A percentile compares a stretch with the other conserved stretches of the same genome.
Conservation (phyloP, 2,797 vertebrate species). For the Cyprinodon diabolis region DNA sequence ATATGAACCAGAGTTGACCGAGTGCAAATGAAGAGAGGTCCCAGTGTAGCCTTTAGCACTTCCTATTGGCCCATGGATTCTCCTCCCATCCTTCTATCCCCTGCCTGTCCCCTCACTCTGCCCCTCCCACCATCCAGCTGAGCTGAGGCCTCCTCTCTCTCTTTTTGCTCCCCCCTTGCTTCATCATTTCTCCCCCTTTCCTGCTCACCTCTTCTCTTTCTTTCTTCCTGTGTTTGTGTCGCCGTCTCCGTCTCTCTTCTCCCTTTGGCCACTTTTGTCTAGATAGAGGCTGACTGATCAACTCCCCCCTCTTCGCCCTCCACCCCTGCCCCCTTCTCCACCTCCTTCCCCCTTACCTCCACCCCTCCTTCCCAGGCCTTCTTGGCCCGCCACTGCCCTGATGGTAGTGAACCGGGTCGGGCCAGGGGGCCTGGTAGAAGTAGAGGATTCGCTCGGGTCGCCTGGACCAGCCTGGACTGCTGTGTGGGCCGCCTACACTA, state of each 20-base stretch:
- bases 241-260: slow-evolving; percentile 40
- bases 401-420: slow-evolving; percentile 79
- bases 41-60: slow-evolving; percentile 21
- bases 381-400: slow-evolving; percentile 54
- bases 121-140: slow-evolving; percentile 61
- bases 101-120: slow-evolving; percentile 39
- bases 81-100: slow-evolving; percentile 45
- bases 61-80: slow-evolving; percentile 56
- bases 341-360: slow-evolving; percentile 33
- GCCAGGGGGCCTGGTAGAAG: slow-evolving; percentile 75
- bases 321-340: slow-evolving; percentile 33
- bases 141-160: slow-evolving; percentile 62
- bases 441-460: slow-evolving; percentile 62
- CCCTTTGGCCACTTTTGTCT: slow-evolving; percentile 48
- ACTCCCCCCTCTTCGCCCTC: slow-evolving; percentile 47
- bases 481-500: slow-evolving; percentile 81
- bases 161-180: slow-evolving; percentile 49
- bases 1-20: slow-evolving; percentile 6
- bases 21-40: not conserved
- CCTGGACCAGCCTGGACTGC: slow-evolving; percentile 71
- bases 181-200: slow-evolving; percentile 52
- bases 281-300: slow-evolving; percentile 47
- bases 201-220: slow-evolving; percentile 49
- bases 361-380: slow-evolving; percentile 60
- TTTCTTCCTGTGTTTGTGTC: slow-evolving; percentile 51